Conservation (phyloP, 1,140 invertebrate genomes). For the Lordiphosa stackelbergi region DNA sequence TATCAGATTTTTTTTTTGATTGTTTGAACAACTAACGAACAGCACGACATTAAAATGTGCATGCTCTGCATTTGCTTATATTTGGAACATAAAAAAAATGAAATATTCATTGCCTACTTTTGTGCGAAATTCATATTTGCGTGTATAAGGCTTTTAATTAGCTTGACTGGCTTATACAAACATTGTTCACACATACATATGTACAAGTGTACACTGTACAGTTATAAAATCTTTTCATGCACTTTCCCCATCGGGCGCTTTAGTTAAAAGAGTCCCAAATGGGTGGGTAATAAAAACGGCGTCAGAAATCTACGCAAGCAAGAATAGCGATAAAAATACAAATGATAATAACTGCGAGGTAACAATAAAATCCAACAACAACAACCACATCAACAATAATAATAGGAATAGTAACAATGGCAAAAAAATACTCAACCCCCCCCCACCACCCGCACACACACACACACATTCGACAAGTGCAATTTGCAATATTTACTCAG, state of each 20-base stretch:
- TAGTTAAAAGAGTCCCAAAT: neutral
- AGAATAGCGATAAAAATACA: constrained; percentile 29
- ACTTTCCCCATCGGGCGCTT: constrained; percentile 20
- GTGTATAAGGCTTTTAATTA: constrained; percentile 36
- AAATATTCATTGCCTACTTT: constrained; percentile 37
- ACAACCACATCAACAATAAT: constrained; percentile 21
- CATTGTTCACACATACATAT: neutral
- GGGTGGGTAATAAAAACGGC: constrained; percentile 26
- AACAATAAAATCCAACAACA: constrained; percentile 11
- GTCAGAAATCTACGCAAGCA: constrained; percentile 21
- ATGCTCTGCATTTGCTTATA: neutral
- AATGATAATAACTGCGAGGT: constrained; percentile 44
- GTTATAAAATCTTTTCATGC: constrained; percentile 23
- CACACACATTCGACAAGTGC: constrained; percentile 28
- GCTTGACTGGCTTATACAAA: constrained; percentile 22
- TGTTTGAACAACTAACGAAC: too few relatives aligned
- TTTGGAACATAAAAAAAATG: constrained; percentile 30
- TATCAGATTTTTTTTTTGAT: too few relatives aligned
- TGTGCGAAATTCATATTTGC: constrained; percentile 2
- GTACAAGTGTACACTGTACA: constrained; percentile 1
- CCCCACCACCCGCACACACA: constrained; percentile 7
- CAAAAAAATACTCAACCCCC: constrained; percentile 8
- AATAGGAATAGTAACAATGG: constrained; percentile 24
- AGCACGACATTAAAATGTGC: too few relatives aligned
- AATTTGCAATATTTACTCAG: constrained; percentile 35